These are phyloP conservation scores for Heliconius aoede DNA, from an alignment of 2,888 invertebrate species.

Conservation along the genomic window DNA sequence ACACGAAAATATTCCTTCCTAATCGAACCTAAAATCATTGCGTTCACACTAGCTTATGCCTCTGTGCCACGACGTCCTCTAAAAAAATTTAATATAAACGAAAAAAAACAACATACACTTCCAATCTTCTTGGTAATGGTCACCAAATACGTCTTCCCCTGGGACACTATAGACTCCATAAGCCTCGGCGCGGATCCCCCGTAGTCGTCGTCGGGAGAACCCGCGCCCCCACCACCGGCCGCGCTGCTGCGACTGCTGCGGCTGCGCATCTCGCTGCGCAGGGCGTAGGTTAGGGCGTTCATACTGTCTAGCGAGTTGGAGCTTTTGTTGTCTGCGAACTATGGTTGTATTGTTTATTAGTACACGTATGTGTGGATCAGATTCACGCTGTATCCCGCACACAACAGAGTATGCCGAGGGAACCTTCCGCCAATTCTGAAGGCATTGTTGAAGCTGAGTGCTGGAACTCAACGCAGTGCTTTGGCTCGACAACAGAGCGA, in stretches of 20 bases:
- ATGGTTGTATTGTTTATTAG: not conserved
- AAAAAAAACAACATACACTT: constrained; percentile 60
- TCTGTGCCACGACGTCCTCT: too few relatives aligned
- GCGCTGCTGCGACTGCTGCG: constrained; percentile 46
- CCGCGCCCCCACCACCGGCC: constrained; percentile 44
- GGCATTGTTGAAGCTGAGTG: too few relatives aligned
- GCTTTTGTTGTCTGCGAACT: constrained; percentile 57
- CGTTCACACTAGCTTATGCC: too few relatives aligned
- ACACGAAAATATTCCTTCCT: too few relatives aligned
- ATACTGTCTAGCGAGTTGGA: constrained; percentile 67
- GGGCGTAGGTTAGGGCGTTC: constrained; percentile 62
- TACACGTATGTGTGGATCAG: too few relatives aligned
- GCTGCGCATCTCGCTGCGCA: constrained; percentile 53
- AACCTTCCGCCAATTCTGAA: too few relatives aligned
- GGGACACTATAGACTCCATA: constrained; percentile 77
- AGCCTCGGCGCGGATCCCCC: constrained; percentile 62
- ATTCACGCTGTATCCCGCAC: too few relatives aligned
- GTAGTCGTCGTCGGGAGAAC: constrained; percentile 58
- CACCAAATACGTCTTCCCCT: constrained; percentile 76
- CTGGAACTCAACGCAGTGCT: too few relatives aligned
- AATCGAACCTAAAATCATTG: too few relatives aligned
- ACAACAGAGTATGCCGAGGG: too few relatives aligned
- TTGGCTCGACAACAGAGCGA: too few relatives aligned
- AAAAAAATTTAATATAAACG: too few relatives aligned
- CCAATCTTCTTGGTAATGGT: constrained; percentile 75